Conservation (phyloP, 2,113 vertebrate species). For the Steatornis caripensis region DNA sequence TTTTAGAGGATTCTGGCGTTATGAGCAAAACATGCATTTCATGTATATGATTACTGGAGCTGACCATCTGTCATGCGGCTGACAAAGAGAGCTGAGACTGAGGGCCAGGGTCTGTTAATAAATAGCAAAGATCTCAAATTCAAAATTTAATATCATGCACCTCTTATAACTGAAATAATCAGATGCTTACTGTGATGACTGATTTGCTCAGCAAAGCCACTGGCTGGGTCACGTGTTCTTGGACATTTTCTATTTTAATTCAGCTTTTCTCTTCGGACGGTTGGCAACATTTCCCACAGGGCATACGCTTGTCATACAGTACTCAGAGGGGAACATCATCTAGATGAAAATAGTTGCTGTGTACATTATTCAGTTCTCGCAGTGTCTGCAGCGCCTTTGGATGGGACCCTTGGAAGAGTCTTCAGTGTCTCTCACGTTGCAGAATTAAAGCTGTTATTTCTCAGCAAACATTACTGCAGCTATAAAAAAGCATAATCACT, state of each 20-base stretch:
- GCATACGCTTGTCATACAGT: neutral
- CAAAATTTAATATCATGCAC: neutral
- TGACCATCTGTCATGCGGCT: slow-evolving; percentile 4
- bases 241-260: neutral
- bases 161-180: neutral
- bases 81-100: neutral
- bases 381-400: neutral
- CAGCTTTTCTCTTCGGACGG: neutral
- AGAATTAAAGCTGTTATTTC: neutral
- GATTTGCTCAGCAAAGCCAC: neutral
- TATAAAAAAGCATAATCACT: neutral
- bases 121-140: slow-evolving; percentile 16
- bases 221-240: neutral
- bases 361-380: neutral
- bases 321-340: neutral
- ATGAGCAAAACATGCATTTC: slow-evolving; percentile 15
- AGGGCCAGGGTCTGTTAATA: slow-evolving; percentile 6
- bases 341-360: neutral
- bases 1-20: slow-evolving; percentile 28
- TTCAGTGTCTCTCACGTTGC: neutral
- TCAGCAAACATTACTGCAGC: neutral
- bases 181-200: neutral
- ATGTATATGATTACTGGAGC: neutral
- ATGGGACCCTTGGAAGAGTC: neutral
- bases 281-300: neutral